Evolutionary conservation across 1,140 invertebrate species (phyloP).

Genomic region (Megalopta genalis): DNA sequence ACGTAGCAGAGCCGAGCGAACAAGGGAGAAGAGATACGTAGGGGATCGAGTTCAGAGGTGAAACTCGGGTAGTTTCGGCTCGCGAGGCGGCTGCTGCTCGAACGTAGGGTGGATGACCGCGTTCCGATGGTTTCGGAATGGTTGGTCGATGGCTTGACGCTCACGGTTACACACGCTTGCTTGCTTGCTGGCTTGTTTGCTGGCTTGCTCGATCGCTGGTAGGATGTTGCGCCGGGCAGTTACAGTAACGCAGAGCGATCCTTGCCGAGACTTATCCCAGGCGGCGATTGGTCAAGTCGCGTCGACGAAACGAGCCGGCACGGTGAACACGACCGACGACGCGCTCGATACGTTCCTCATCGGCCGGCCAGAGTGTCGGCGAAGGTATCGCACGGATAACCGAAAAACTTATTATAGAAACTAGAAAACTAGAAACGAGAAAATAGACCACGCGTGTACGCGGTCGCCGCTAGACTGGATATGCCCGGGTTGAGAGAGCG

Average conservation of each 20-base stretch:
- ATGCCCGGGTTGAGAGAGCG: slow-evolving; percentile 55
- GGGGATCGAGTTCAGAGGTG: not conserved
- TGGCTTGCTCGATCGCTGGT: not conserved
- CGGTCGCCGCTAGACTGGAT: slow-evolving; percentile 61
- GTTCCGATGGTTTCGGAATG: not conserved
- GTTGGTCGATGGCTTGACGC: not conserved
- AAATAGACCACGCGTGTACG: slow-evolving; percentile 34
- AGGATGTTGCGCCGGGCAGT: not conserved
- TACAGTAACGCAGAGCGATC: not conserved
- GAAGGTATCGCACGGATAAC: not conserved
- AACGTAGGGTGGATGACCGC: slow-evolving; percentile 30
- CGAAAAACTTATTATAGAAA: not conserved
- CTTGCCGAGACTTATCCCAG: not conserved
- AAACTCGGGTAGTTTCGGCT: slow-evolving; percentile 4
- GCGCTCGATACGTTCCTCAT: not conserved
- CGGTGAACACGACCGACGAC: too few species aligned
- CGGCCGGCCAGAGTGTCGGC: not conserved
- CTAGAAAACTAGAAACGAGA: not conserved
- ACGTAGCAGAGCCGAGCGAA: too few species aligned
- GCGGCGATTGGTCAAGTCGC: not conserved
- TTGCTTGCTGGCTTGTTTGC: too few species aligned
- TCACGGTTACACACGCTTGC: too few species aligned
- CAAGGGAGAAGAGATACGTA: not conserved
- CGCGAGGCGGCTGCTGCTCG: not conserved
- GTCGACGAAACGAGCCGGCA: not conserved